These are phyloP conservation scores for Allophyes oxyacanthae DNA, from an alignment of 2,888 invertebrate genomes.

Conservation along the genomic window DNA sequence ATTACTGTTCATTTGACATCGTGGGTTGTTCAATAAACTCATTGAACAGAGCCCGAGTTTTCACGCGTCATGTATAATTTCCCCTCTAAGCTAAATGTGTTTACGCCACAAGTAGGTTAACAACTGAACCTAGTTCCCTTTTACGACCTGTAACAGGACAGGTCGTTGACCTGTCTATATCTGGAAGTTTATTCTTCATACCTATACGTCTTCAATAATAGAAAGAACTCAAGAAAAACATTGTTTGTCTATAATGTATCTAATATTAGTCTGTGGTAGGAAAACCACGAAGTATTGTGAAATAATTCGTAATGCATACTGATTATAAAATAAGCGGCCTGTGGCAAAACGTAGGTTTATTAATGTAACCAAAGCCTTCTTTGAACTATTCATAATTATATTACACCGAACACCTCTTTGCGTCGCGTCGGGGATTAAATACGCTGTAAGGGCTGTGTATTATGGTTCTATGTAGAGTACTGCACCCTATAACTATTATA, in stretches of 20 bases:
- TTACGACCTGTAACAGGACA: constrained; percentile 30
- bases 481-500: too few species aligned
- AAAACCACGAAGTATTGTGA: constrained; percentile 29
- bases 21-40: constrained; percentile 11
- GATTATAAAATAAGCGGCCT: constrained; percentile 16
- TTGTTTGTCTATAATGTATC: too few species aligned
- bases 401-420: constrained; percentile 6
- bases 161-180: constrained; percentile 43
- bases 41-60: constrained; percentile 26
- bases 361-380: constrained; percentile 14
- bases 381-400: constrained; percentile 27
- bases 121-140: constrained; percentile 46
- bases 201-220: too few species aligned
- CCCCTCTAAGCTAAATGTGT: constrained; percentile 29
- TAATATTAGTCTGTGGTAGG: constrained; percentile 17
- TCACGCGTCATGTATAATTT: constrained; percentile 16
- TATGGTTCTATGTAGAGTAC: constrained; percentile 5
- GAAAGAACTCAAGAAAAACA: too few species aligned
- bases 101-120: constrained; percentile 51
- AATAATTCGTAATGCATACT: constrained; percentile 9
- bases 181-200: constrained; percentile 13
- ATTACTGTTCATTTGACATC: too few species aligned
- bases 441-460: constrained; percentile 1
- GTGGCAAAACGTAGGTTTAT: constrained; percentile 3
- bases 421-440: constrained; percentile 6